Base-by-base conservation (phyloP, 2,113 vertebrate species). In the Takifugu flavidus region DNA sequence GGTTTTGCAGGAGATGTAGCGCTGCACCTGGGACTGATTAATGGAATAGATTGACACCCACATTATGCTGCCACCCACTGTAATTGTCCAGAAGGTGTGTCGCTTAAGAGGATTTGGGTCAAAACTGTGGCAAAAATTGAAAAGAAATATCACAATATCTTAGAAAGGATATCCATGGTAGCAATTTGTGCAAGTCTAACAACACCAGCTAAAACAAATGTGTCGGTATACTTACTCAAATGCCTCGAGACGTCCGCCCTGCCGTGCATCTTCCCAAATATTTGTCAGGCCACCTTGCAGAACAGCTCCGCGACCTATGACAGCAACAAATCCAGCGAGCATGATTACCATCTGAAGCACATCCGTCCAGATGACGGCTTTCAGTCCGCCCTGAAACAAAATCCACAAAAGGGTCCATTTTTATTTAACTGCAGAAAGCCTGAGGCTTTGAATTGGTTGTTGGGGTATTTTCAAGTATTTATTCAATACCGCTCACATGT, bases 331-430 rank as follows among this genome's bases (percentile, higher is more conserved):
- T 5, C 92, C 92, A 13, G 74, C 63, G 60, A 93, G 72, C 92
- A 93, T 93, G 72, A 91, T 80, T 29, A 87, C 79, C 91, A 93
- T 91, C 84, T 93, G 91, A 54, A 93, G 34, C 44, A 92, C 92
- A 46, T 93, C 92, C 49, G 92, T 92, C 92, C 92, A 93, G 70
- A 93, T 90, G 11, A 93, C 92, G 2, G 92, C 92, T 72, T 92
- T 93, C 61, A 93, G 78, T 0, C 92, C 92, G 5, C 92, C 92
- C 92, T 93, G 71, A 25, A 67, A 72, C 28, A 62, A 60, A 71
- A 31, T 2, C 29, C 20, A 26, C 20, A 50, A 13, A 10, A 7
- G 14, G 4, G 7, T 50, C 7, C 20, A 20, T 11, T 8, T 25
- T 12, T 4, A 25, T 50, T 25, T 10, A 50, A 25, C 20, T 11